Evolutionary conservation across 2,888 invertebrate genomes (phyloP).

Genomic region (Loripinus fragilis): DNA sequence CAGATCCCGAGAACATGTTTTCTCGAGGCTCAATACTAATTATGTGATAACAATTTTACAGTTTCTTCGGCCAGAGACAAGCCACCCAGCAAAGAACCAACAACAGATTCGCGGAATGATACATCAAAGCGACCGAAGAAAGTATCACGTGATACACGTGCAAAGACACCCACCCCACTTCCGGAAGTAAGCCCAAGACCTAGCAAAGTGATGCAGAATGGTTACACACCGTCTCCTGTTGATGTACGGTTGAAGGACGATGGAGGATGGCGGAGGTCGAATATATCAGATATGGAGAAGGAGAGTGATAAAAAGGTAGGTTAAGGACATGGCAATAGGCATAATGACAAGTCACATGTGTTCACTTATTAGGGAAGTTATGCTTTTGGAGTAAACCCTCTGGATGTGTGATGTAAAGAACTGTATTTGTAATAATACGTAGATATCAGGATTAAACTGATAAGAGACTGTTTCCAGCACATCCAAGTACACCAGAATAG

Average conservation of each 20-base stretch:
- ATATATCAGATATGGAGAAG: not conserved
- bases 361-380: no score
- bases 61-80: not conserved
- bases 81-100: not conserved
- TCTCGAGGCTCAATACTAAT: not conserved
- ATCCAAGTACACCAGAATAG: no score
- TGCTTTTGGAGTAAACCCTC: no score
- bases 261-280: not conserved
- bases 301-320: not conserved
- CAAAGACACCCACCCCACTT: not conserved
- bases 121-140: slow-evolving; percentile 8
- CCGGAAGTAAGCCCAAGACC: not conserved
- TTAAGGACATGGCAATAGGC: no score
- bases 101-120: not conserved
- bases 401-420: no score
- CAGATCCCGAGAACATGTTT: not conserved
- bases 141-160: not conserved
- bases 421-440: no score
- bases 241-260: not conserved
- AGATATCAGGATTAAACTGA: no score
- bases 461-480: no score
- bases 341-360: no score
- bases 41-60: not conserved
- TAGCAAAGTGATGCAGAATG: not conserved
- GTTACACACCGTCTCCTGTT: not conserved